Evolutionary conservation across 2,797 vertebrate species (phyloP).

Genomic region (Paramormyrops hopkinsi): DNA sequence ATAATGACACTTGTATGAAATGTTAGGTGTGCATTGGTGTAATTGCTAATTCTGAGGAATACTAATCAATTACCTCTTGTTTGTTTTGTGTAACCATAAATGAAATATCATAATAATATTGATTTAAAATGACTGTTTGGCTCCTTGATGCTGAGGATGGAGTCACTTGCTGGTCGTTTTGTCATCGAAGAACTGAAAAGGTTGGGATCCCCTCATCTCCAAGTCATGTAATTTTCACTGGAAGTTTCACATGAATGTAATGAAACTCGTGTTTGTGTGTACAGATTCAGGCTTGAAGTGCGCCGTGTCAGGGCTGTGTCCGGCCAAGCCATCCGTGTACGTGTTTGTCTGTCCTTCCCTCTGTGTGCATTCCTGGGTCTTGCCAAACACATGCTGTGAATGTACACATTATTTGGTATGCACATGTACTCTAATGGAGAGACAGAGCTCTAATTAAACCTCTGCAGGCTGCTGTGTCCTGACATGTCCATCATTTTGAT

Average conservation of each 20-base stretch:
- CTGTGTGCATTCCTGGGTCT: neutral
- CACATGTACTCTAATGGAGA: neutral
- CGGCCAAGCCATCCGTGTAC: neutral
- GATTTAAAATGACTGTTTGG: neutral
- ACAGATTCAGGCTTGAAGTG: neutral
- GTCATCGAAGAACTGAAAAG: neutral
- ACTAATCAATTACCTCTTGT: neutral
- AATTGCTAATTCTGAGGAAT: neutral
- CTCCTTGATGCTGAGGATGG: neutral
- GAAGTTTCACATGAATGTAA: neutral
- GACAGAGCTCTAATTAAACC: neutral
- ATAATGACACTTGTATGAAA: neutral
- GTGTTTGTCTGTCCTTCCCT: neutral
- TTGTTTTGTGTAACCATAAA: neutral
- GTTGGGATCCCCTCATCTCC: neutral
- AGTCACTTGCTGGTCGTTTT: neutral
- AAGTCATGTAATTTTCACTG: neutral
- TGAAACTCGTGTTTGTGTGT: neutral
- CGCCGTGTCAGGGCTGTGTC: neutral
- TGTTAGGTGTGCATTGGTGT: constrained; percentile 4
- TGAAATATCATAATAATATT: neutral
- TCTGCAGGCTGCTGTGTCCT: neutral
- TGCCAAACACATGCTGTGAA: neutral
- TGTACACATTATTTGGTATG: neutral
- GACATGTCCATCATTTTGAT: neutral